A percentile compares a stretch with the other conserved stretches of the same genome.
phyloP scores from a whole-genome alignment of 2,888 invertebrate species.

The Megaustenia siamemsis region DNA sequence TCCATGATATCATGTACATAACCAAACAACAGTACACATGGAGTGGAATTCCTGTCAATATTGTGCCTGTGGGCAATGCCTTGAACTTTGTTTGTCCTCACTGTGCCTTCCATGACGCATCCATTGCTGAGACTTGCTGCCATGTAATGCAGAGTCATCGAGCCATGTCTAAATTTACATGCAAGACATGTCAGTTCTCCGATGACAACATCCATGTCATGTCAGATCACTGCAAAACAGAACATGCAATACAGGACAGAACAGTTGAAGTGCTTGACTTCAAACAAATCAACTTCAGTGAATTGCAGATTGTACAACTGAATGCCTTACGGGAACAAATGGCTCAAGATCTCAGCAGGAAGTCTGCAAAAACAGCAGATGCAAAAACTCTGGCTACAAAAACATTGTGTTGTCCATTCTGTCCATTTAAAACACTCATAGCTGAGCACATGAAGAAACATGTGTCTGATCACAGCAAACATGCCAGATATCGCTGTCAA shows the following conservation, averaged over 20 bases:
- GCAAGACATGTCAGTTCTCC: slow-evolving; percentile 69
- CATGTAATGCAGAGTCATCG: slow-evolving; percentile 61
- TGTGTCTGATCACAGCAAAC: slow-evolving; percentile 60
- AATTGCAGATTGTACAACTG: slow-evolving; percentile 49
- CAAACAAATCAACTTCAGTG: slow-evolving; percentile 48
- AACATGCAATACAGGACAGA: slow-evolving; percentile 39
- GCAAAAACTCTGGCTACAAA: not conserved
- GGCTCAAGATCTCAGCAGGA: slow-evolving; percentile 21
- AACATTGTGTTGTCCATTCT: slow-evolving; percentile 55
- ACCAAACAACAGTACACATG: slow-evolving; percentile 47
- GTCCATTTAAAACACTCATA: slow-evolving; percentile 56
- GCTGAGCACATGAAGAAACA: slow-evolving; percentile 45
- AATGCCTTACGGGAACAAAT: slow-evolving; percentile 43
- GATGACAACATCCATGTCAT: slow-evolving; percentile 59
- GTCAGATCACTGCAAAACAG: slow-evolving; percentile 50
- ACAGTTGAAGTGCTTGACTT: slow-evolving; percentile 47
- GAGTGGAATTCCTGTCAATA: slow-evolving; percentile 52
- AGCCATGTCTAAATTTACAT: slow-evolving; percentile 66
- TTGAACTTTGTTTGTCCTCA: slow-evolving; percentile 53
- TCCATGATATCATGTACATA: slow-evolving; percentile 45
- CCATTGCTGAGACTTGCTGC: slow-evolving; percentile 50
- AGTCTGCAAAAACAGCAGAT: slow-evolving; percentile 6
- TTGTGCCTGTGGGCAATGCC: slow-evolving; percentile 39
- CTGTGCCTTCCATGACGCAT: slow-evolving; percentile 46
- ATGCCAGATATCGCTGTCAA: slow-evolving; percentile 65